Conservation (phyloP, 2,797 vertebrate species). For the Chiloscyllium punctatum region DNA sequence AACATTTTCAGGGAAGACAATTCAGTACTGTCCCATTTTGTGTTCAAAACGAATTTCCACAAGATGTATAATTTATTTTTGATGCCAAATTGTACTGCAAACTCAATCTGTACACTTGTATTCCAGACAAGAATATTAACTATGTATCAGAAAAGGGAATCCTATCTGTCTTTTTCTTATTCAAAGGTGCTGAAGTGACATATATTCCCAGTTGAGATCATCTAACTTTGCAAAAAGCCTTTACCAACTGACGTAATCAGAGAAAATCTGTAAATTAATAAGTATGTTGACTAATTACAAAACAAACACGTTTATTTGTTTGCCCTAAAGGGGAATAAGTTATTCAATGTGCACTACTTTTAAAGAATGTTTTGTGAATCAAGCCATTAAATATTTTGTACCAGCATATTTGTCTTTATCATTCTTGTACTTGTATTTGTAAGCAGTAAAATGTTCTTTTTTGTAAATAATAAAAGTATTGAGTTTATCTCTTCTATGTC, state of each 20-base stretch:
- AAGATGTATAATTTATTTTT: background rate
- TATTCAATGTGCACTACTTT: background rate
- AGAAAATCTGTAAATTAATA: background rate
- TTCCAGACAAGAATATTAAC: background rate
- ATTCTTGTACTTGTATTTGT: background rate
- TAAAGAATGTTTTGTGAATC: background rate
- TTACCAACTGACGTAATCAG: background rate
- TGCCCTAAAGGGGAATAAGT: constrained; percentile 7
- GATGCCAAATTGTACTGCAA: too few relatives aligned
- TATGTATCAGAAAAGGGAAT: background rate
- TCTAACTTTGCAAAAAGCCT: background rate
- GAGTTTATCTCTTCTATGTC: background rate
- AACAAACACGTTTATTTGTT: background rate
- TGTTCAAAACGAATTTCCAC: background rate
- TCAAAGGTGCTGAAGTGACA: background rate
- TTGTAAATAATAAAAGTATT: constrained; percentile 17
- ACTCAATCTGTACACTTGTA: too few relatives aligned
- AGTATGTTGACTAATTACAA: background rate
- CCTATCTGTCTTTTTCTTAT: background rate
- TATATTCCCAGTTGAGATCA: background rate
- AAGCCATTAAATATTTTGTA: constrained; percentile 24
- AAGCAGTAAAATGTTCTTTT: constrained; percentile 18
- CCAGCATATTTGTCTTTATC: background rate
- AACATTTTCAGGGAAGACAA: background rate
- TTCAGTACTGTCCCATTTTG: background rate